These are phyloP conservation scores for Thymelicus lineola DNA, from an alignment of 2,888 invertebrate species.

Conservation along the genomic window DNA sequence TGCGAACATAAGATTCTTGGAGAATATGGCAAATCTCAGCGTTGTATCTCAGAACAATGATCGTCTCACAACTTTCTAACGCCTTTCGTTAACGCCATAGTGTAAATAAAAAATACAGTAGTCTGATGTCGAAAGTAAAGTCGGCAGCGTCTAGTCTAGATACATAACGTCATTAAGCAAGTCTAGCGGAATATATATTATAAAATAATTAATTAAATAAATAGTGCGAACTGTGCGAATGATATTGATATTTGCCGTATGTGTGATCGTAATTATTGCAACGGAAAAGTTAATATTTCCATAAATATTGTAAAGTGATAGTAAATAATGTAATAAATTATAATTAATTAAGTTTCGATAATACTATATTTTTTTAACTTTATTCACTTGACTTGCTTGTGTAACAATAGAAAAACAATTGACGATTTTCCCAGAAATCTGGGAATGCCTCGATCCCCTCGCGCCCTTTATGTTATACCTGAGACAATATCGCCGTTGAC, in stretches of 20 bases:
- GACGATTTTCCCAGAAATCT: too few species aligned
- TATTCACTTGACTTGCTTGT: too few species aligned
- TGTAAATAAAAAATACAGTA: neutral
- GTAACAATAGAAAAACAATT: too few species aligned
- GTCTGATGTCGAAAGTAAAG: neutral
- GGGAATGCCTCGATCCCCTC: too few species aligned
- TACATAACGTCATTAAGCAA: too few species aligned
- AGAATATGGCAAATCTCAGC: neutral
- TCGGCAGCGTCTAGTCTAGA: neutral
- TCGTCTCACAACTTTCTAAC: constrained; percentile 2
- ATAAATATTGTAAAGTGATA: neutral
- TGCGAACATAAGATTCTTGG: neutral
- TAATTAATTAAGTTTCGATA: neutral
- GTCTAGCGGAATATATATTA: too few species aligned
- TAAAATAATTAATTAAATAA: too few species aligned
- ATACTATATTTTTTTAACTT: neutral
- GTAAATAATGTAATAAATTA: neutral
- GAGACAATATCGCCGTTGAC: neutral
- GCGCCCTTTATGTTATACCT: too few species aligned
- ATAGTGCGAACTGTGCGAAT: too few species aligned
- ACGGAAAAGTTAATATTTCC: constrained; percentile 23
- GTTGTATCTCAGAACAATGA: neutral
- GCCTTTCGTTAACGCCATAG: neutral
- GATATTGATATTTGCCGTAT: too few species aligned
- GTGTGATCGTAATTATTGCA: constrained; percentile 22